A percentile compares a stretch with the other conserved stretches of the same genome.
Evolutionary conservation across 2,113 vertebrate genomes (phyloP).

Genomic region (Eleginops maclovinus): DNA sequence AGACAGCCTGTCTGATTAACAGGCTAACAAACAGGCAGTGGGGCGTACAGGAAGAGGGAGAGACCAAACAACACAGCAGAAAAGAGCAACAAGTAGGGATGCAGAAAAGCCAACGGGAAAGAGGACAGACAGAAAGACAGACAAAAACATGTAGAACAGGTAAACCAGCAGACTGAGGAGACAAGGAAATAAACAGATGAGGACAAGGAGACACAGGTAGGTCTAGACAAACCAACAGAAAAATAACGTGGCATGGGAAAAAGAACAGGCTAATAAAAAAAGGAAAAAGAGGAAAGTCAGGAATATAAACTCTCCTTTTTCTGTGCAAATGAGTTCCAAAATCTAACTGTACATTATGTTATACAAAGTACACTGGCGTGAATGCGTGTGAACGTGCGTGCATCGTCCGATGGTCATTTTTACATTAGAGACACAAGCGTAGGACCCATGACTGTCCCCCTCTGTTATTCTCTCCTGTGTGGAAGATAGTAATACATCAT

Average conservation of each 20-base stretch:
- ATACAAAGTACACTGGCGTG: background rate
- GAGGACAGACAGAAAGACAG: background rate
- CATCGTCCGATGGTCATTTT: constrained; percentile 51
- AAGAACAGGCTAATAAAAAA: background rate
- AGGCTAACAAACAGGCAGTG: constrained; percentile 32
- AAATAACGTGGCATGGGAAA: background rate
- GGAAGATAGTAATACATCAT: constrained; percentile 76
- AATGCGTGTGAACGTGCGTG: background rate
- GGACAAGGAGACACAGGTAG: background rate
- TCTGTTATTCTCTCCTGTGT: constrained; percentile 70
- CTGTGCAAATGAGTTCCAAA: constrained; percentile 1
- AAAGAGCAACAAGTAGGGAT: constrained; percentile 25
- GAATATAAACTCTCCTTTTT: too few species aligned
- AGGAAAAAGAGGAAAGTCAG: background rate
- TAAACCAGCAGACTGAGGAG: background rate
- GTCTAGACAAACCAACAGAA: background rate
- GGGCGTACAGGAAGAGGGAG: background rate
- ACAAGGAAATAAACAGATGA: constrained; percentile 5
- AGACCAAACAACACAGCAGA: constrained; percentile 30
- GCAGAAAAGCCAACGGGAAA: background rate
- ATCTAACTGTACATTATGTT: background rate
- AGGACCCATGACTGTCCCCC: constrained; percentile 59
- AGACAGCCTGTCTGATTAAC: constrained; percentile 46
- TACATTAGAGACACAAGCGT: constrained; percentile 57
- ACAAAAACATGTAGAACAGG: background rate